Conservation (phyloP, 2,113 vertebrate species). For the Saccopteryx bilineata region DNA sequence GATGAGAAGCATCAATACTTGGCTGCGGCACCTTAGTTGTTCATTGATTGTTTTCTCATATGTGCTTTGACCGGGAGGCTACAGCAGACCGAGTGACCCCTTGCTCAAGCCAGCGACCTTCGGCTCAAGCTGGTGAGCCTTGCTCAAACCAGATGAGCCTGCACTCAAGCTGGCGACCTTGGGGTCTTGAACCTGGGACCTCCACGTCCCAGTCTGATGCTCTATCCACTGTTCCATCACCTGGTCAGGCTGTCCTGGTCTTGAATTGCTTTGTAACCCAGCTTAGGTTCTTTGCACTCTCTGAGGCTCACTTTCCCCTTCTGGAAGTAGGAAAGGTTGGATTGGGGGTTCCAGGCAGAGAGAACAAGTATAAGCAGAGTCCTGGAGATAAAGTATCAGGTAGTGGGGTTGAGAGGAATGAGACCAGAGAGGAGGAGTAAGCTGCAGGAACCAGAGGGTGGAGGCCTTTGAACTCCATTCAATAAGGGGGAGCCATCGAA, state of each 20-base stretch:
- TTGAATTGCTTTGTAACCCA: neutral
- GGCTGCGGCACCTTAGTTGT: no score
- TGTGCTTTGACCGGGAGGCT: no score
- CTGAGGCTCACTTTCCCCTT: slow-evolving; percentile 1
- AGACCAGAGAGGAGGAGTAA: neutral
- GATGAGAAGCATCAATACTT: no score
- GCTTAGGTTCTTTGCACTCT: neutral
- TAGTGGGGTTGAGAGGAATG: neutral
- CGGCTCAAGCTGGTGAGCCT: no score
- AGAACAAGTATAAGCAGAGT: neutral
- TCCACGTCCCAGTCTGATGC: no score
- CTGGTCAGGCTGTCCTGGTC: neutral
- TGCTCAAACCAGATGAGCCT: no score
- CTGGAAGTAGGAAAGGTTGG: neutral
- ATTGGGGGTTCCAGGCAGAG: neutral
- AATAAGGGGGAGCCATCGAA: neutral
- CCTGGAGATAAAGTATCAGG: neutral
- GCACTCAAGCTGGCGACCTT: no score
- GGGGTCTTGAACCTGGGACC: no score
- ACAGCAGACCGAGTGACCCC: no score
- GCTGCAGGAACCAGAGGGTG: neutral
- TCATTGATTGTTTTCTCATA: no score
- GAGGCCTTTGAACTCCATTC: neutral
- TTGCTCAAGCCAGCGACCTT: no score
- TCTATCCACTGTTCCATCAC: no score